phyloP scores from a whole-genome alignment of 2,113 vertebrate genomes.

The Caranx melampygus region DNA sequence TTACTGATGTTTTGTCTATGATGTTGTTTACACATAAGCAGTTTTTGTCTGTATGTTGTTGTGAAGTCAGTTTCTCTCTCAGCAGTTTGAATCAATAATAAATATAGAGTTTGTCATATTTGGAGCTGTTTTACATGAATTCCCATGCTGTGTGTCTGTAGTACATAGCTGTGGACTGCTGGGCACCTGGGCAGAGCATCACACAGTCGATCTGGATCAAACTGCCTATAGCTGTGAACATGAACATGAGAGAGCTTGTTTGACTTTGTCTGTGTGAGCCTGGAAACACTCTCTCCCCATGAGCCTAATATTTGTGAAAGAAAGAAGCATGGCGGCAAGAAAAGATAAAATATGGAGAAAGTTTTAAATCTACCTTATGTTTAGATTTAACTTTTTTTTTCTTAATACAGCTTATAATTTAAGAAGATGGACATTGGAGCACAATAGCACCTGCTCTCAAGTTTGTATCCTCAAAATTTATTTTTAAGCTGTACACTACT shows the following conservation, averaged over 20 bases:
- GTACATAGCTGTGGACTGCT: background rate
- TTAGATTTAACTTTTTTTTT: background rate
- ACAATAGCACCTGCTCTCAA: constrained; percentile 11
- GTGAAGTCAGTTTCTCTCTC: no score
- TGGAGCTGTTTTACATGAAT: background rate
- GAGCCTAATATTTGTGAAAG: background rate
- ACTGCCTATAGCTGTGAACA: background rate
- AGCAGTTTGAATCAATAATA: no score
- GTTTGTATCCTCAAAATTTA: constrained; percentile 11
- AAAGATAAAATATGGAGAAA: background rate
- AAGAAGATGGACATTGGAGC: background rate
- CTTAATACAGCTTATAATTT: background rate
- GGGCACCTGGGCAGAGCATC: background rate
- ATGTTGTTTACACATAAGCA: no score
- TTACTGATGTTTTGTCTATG: background rate
- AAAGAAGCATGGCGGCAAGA: no score
- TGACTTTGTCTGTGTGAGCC: background rate
- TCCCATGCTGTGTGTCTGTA: background rate
- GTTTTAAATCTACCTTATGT: no score
- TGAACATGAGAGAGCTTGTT: background rate
- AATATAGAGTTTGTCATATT: no score
- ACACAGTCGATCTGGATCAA: background rate
- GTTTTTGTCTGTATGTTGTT: no score
- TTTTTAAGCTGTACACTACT: constrained; percentile 8
- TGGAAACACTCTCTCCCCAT: background rate